phyloP scores from a whole-genome alignment of 1,140 invertebrate species.

The Gonatopus flavifemur region DNA sequence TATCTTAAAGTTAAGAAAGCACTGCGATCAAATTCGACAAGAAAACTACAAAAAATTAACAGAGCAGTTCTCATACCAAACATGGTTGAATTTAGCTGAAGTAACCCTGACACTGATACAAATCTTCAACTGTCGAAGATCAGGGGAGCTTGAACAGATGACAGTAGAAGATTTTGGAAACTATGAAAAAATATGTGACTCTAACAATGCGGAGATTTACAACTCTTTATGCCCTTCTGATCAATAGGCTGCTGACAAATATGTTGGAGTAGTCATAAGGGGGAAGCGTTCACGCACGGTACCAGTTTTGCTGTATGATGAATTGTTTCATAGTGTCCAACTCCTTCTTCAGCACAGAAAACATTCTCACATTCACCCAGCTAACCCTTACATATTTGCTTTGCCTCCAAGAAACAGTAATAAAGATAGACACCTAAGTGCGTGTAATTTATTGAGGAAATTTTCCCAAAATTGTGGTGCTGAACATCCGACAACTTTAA shows the following conservation, averaged over 20 bases:
- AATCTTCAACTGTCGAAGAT: not conserved
- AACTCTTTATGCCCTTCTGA: not conserved
- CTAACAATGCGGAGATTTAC: not conserved
- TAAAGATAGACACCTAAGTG: not conserved
- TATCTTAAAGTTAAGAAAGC: slow-evolving; percentile 1
- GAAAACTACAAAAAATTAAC: not conserved
- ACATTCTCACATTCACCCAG: not conserved
- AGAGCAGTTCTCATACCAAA: not conserved
- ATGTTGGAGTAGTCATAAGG: not conserved
- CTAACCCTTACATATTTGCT: slow-evolving; percentile 2
- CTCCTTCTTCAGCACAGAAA: not conserved
- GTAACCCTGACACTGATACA: not conserved
- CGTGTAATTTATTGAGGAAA: slow-evolving; percentile 2
- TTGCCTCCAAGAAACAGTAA: not conserved
- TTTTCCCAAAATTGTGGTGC: slow-evolving; percentile 10
- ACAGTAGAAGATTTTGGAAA: not conserved
- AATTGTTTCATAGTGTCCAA: not conserved
- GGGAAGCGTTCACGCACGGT: not conserved
- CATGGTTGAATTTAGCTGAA: slow-evolving; percentile 1
- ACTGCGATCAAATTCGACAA: not conserved
- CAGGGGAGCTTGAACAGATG: slow-evolving; percentile 3
- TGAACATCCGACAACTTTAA: not conserved
- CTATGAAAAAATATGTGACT: not conserved
- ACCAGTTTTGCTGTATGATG: not conserved
- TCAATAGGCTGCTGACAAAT: not conserved